A percentile compares a stretch with the other conserved stretches of the same genome.
Conservation (phyloP, 2,888 invertebrate genomes). For the Bursaphelenchus okinawaensis region DNA sequence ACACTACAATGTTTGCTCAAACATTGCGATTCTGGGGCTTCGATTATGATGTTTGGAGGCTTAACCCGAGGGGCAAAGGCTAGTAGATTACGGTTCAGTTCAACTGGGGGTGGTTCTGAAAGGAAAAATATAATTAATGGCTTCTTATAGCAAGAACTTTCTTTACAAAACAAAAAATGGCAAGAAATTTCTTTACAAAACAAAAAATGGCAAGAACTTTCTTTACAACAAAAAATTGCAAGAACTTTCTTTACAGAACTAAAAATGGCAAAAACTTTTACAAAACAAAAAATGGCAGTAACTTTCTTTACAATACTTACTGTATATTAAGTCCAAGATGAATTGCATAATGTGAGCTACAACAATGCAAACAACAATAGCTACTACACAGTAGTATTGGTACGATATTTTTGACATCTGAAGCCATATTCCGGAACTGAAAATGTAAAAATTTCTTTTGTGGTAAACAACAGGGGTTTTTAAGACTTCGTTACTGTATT, state of each 20-base stretch:
- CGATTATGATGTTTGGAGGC: slow-evolving; percentile 13
- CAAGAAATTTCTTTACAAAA: too few relatives aligned
- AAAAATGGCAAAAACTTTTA: too few relatives aligned
- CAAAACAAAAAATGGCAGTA: too few relatives aligned
- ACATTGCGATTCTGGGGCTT: slow-evolving; percentile 11
- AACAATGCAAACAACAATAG: slow-evolving; percentile 43
- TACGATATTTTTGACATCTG: slow-evolving; percentile 59
- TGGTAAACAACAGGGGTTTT: too few relatives aligned
- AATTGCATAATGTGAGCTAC: slow-evolving; percentile 22
- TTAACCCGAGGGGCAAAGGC: slow-evolving; percentile 1
- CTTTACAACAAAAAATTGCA: too few relatives aligned
- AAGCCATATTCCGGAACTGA: slow-evolving; percentile 20
- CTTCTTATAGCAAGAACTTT: background rate
- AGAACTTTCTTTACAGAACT: too few relatives aligned
- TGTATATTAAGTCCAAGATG: background rate
- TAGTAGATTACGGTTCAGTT: slow-evolving; percentile 5
- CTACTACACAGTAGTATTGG: slow-evolving; percentile 61
- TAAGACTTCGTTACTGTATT: too few relatives aligned
- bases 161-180: too few relatives aligned
- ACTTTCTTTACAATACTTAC: slow-evolving; percentile 6
- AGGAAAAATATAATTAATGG: background rate
- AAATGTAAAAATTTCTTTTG: too few relatives aligned
- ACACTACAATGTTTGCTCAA: slow-evolving; percentile 3
- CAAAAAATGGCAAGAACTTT: too few relatives aligned
- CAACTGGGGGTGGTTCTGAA: background rate